These are phyloP conservation scores for Passerina amoena DNA, from an alignment of 2,113 vertebrate genomes.

Conservation along the genomic window DNA sequence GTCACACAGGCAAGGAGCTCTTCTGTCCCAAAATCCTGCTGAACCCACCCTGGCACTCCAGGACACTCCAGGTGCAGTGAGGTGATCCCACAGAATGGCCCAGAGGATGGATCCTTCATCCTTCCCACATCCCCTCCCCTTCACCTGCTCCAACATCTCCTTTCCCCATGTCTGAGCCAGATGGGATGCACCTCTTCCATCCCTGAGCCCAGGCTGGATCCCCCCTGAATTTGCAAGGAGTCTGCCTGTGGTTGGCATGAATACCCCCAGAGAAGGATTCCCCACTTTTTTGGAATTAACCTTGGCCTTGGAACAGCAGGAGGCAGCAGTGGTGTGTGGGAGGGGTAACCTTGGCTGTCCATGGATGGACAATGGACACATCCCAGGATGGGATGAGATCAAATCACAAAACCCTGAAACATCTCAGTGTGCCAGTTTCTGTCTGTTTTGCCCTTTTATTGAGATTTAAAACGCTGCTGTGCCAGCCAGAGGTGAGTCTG, in stretches of 20 bases:
- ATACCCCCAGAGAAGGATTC: not conserved
- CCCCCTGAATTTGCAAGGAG: not conserved
- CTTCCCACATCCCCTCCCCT: not conserved
- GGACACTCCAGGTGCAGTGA: not conserved
- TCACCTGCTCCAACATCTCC: not conserved
- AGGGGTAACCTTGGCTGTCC: rapidly evolving
- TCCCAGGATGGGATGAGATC: not conserved
- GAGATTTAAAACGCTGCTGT: not conserved
- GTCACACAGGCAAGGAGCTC: too few species aligned
- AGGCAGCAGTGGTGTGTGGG: not conserved
- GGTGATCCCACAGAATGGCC: not conserved
- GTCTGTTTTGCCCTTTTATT: not conserved
- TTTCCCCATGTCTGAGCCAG: not conserved
- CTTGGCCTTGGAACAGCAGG: not conserved
- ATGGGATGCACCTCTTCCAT: not conserved
- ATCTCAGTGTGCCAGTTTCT: not conserved
- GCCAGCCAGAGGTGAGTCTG: not conserved
- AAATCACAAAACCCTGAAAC: not conserved
- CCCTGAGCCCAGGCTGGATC: not conserved
- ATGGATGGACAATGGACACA: not conserved
- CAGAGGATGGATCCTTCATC: not conserved
- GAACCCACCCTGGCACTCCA: rapidly evolving
- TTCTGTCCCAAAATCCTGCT: not conserved
- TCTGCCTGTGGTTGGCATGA: too few species aligned
- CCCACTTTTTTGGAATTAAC: too few species aligned